Base-by-base conservation (phyloP, 2,888 invertebrate species). In the Pardosa pseudoannulata region DNA sequence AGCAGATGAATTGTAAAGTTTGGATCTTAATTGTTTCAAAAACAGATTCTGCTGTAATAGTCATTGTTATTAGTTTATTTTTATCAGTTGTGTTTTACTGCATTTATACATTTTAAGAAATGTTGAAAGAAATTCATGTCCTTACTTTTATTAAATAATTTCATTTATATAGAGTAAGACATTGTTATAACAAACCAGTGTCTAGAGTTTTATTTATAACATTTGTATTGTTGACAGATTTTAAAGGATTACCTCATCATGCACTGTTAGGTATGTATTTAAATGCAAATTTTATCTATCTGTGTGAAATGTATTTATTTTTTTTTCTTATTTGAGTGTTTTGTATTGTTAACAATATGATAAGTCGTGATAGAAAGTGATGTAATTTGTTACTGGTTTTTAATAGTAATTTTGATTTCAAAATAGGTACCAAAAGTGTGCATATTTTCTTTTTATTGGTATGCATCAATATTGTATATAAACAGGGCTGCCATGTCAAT, bases 201-300 rank as follows among this genome's bases (percentile, higher is more conserved):
- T 76, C 56, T 31, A 75, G 75, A 82, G 65, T 75, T 82, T 75
- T 82, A 82, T 82, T 82, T 82, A 75, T 62, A 50, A 23, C 28
- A 50, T 72, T 80, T 73, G 72, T 73, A 80, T 50, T 80, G 79
- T 64, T 72, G 70, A 71, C 70, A 64, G 50, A 28, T 79, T 70
- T 72, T 62, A 78, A 68, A 31, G 32, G 31, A 68, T 29, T 64
- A 65, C 46, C 68, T 56, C 56, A 32, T 50, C 6, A 28, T 23
- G 36, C 28, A 29, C 46, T 46, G 28, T 68, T 7, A 78, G 56
- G 13, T 16, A 16, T 31, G 27, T 65, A n/a, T 65, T 29, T 65
- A n/a, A 29, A 31, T 28, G 31, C 31, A 65, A 27, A 65, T 65
- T 29, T 65, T 31, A 29, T 31, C 46, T 11, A 62, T 11, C 27